Base-by-base conservation (phyloP, 1,140 invertebrate species). In the Whitmania pigra region DNA sequence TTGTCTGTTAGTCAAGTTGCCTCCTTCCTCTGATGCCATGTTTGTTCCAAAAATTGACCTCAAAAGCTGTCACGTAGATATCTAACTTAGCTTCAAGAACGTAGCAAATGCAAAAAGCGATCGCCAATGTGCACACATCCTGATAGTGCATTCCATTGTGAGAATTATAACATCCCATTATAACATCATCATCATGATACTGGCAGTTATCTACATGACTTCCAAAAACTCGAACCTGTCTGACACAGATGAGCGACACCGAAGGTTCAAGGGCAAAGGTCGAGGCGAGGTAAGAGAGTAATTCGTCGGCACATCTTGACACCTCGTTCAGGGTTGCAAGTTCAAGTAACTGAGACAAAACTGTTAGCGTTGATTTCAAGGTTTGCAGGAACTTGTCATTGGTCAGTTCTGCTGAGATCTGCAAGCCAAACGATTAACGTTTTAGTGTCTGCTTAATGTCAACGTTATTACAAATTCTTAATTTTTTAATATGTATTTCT, bases 311-410 rank as follows among this genome's bases (percentile, higher is more conserved):
- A 72, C 90, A 85, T 72, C 85, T 84, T 2, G 87, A 87, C 67
- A 89, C 86, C 78, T 92, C 90, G 40, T 82, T 82, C n/a, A 90
- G 84, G 0, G 86, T 88, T 0, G 87, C 84, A 25, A 92, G 83
- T 83, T 92, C 89, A 36, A 92, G 80, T n/a, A 93, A 83, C 77
- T 90, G 86, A 0, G 88, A 86, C 5, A 94, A 77, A 53, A 87
- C 85, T 66, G 87, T 83, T 11, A 94, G 79, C 20, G 85, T 82
- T 17, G 86, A 86, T 72, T 86, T 84, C 27, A 94, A 79, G 49
- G 93, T 82, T 40, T 84, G 84, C 60, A 89, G 81, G 79, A 93
- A 91, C 79, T 88, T 89, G 77, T 91, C 88, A 5, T 85, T 85
- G 73, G 85, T 85, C 25, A 86, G 81, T 71, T 91, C 89, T 54